Percentiles rank a stretch among this genome's conserved stretches.
phyloP scores from a whole-genome alignment of 2,888 invertebrate species.

The Catocala sponsa region DNA sequence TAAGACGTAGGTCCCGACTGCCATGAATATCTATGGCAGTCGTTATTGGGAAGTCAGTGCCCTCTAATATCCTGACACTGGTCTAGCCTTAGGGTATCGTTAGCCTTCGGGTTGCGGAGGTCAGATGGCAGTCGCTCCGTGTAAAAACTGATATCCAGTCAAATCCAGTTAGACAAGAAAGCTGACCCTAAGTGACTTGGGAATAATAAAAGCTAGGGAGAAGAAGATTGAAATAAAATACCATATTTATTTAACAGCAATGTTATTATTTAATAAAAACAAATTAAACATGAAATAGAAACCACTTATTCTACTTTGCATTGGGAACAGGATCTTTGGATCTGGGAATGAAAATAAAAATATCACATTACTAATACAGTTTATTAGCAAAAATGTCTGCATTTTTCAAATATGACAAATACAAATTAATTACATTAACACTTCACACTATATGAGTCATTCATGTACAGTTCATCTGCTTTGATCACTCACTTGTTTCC shows the following conservation, averaged over 20 bases:
- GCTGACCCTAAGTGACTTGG: too few species aligned
- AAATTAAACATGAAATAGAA: constrained; percentile 21
- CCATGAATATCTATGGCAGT: too few species aligned
- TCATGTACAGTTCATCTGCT: constrained; percentile 61
- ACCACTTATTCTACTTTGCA: constrained; percentile 48
- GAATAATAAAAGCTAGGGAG: too few species aligned
- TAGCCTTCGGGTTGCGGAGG: too few species aligned
- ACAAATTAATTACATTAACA: constrained; percentile 65
- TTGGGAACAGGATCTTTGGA: constrained; percentile 78
- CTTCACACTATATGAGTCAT: constrained; percentile 71
- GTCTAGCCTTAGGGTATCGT: too few species aligned
- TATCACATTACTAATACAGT: constrained; percentile 64
- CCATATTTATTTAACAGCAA: not conserved
- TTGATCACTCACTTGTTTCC: constrained; percentile 79
- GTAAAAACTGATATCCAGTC: too few species aligned
- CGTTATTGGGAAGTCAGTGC: too few species aligned
- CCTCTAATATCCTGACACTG: too few species aligned
- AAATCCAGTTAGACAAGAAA: too few species aligned
- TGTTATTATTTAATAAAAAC: constrained; percentile 33
- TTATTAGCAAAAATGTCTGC: constrained; percentile 71
- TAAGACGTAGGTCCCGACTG: too few species aligned
- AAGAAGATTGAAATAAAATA: constrained; percentile 22
- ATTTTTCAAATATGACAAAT: constrained; percentile 58
- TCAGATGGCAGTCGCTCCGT: too few species aligned
- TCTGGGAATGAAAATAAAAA: constrained; percentile 77